phyloP scores from a whole-genome alignment of 2,797 vertebrate genomes.

The Enteromius fasciolatus region DNA sequence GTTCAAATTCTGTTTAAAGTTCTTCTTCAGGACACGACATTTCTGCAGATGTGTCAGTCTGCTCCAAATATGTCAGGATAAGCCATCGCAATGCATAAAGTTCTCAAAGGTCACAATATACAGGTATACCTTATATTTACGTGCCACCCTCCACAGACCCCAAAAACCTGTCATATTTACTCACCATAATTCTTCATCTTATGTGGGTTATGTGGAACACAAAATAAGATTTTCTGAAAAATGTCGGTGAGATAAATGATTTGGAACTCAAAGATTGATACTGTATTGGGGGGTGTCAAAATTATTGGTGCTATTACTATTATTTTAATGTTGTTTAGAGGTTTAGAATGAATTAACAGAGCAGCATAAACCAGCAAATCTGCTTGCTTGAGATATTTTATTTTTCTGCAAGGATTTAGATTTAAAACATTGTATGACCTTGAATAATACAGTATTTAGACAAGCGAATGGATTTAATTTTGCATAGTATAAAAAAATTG shows the following conservation, averaged over 20 bases:
- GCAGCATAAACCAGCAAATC: background rate
- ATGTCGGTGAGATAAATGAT: too few species aligned
- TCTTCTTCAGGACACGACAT: background rate
- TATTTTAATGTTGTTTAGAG: too few species aligned
- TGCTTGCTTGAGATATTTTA: background rate
- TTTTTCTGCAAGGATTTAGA: background rate
- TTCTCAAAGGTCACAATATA: constrained; percentile 8
- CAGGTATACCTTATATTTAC: background rate
- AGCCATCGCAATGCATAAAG: background rate
- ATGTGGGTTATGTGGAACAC: too few species aligned
- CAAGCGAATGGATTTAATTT: background rate
- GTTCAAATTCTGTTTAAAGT: constrained; percentile 22
- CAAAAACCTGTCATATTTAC: background rate
- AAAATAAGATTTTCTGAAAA: too few species aligned
- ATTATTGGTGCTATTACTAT: too few species aligned
- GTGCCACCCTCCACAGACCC: background rate
- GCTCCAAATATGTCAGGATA: background rate
- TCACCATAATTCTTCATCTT: background rate
- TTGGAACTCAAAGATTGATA: background rate
- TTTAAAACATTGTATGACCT: background rate
- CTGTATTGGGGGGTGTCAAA: too few species aligned
- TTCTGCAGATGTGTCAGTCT: background rate
- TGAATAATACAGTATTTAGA: background rate
- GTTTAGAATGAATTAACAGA: too few species aligned
- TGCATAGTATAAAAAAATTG: background rate